phyloP scores from a whole-genome alignment of 2,888 invertebrate genomes.

The Orchesellides sinensis region DNA sequence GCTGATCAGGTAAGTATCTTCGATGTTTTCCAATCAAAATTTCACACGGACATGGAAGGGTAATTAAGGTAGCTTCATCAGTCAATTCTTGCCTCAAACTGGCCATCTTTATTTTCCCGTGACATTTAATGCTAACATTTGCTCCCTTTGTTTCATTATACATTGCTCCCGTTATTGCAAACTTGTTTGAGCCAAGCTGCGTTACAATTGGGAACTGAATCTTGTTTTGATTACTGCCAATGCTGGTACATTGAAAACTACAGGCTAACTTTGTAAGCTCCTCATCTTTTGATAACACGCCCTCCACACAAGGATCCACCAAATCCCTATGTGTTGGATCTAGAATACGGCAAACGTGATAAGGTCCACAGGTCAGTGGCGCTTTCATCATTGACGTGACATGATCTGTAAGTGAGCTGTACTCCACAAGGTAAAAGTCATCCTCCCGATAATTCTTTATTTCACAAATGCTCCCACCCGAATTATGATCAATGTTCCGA shows the following conservation, averaged over 20 bases:
- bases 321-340: constrained; percentile 14
- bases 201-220: constrained; percentile 21
- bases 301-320: constrained; percentile 40
- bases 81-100: constrained; percentile 20
- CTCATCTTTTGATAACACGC: constrained; percentile 21
- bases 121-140: constrained; percentile 23
- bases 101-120: constrained; percentile 1
- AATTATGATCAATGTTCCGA: background rate
- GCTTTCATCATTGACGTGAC: constrained; percentile 37
- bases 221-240: constrained; percentile 13
- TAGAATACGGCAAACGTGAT: constrained; percentile 36
- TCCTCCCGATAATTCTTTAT: constrained; percentile 32
- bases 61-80: constrained; percentile 39
- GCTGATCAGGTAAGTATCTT: constrained; percentile 18
- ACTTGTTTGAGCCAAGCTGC: constrained; percentile 34
- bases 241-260: constrained; percentile 19
- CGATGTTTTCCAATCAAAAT: constrained; percentile 4
- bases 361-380: constrained; percentile 23
- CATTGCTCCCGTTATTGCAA: constrained; percentile 41
- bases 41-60: constrained; percentile 33
- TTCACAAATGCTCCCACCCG: constrained; percentile 37
- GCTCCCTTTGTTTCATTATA: constrained; percentile 24
- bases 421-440: constrained; percentile 30
- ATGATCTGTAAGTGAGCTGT: background rate
- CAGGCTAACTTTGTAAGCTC: constrained; percentile 26